phyloP scores from a whole-genome alignment of 2,888 invertebrate genomes.

The Erpobdella octoculata region DNA sequence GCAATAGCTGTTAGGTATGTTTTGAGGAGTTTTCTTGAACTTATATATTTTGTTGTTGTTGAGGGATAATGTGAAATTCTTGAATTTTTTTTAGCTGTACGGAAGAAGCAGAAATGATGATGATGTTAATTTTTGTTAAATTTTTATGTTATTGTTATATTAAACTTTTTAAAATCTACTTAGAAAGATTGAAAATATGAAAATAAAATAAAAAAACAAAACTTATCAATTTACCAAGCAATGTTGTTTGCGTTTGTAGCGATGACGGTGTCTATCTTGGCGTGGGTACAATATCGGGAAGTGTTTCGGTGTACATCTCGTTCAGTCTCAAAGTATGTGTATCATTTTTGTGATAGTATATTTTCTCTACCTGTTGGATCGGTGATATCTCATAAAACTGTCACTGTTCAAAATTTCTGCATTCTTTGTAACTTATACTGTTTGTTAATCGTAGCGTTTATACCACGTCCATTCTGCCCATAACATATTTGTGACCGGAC shows the following conservation, averaged over 20 bases:
- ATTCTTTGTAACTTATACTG: not conserved
- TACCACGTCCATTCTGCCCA: conserved; percentile 77
- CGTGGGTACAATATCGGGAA: conserved; percentile 86
- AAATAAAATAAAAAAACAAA: too few relatives aligned
- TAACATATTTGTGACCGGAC: conserved; percentile 90
- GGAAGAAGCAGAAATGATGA: too few relatives aligned
- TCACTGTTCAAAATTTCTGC: too few relatives aligned
- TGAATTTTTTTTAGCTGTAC: too few relatives aligned
- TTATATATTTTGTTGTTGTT: too few relatives aligned
- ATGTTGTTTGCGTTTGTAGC: conserved; percentile 51
- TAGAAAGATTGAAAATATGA: too few relatives aligned
- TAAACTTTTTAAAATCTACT: too few relatives aligned
- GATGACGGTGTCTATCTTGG: conserved; percentile 81
- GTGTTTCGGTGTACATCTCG: conserved; percentile 78
- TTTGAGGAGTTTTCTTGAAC: not conserved
- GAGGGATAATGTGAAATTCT: too few relatives aligned
- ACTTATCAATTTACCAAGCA: too few relatives aligned
- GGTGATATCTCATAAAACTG: too few relatives aligned
- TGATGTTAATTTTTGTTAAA: too few relatives aligned
- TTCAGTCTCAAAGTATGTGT: conserved; percentile 70
- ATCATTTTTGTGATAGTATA: not conserved
- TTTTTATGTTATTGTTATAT: too few relatives aligned
- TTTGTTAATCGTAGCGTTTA: conserved; percentile 60
- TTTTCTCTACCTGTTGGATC: not conserved
- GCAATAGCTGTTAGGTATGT: conserved; percentile 47